Evolutionary conservation across 2,113 vertebrate species (phyloP), one percentile per base, ranked within the genome.

Genomic region (Nanorana parkeri): DNA sequence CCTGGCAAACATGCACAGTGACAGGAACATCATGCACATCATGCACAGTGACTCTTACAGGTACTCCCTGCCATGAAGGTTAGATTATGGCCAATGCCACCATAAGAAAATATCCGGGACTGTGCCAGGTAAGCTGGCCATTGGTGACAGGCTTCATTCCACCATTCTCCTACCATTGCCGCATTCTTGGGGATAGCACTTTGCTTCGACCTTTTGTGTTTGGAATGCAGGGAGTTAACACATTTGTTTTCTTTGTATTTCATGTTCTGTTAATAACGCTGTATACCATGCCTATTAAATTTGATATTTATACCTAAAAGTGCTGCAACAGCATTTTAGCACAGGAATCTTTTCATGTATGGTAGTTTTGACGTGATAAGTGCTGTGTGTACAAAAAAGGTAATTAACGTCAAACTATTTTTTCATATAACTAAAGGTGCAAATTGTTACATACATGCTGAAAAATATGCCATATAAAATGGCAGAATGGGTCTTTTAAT

Each of bases 331-430:
- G 61, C 2, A 77, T 51, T 47, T 28, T 66, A 17, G 51, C 11
- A 54, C 17, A 21, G 60, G 10, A 74, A 17, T 21, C 55, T 58
- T 55, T 58, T 20, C 54, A 58, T n/a, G 17, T 74, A 60, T 74
- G 54, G 24, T 21, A 36, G 15, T 74, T 58, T 60, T 1, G 20
- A 74, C 71, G 58, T 36, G 10, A 47, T 47, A 13, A 47, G 55
- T 28, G n/a, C 8, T 32, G 24, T 58, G 51, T n/a, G 5, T 36
- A 58, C 17, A 15, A 60, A 60, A 23, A 74, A 74, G 20, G 54
- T 54, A 74, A 74, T 74, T 74, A 74, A 74, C n/a, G 71, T 74
- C 71, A 74, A 29, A 58, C 51, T 21, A 74, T 74, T 32, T 20
- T 60, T 36, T 54, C 10, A 32, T 20, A 32, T 15, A 60, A 58